Base-by-base conservation (phyloP, 1,140 invertebrate genomes). In the Rhopalosiphum maidis region DNA sequence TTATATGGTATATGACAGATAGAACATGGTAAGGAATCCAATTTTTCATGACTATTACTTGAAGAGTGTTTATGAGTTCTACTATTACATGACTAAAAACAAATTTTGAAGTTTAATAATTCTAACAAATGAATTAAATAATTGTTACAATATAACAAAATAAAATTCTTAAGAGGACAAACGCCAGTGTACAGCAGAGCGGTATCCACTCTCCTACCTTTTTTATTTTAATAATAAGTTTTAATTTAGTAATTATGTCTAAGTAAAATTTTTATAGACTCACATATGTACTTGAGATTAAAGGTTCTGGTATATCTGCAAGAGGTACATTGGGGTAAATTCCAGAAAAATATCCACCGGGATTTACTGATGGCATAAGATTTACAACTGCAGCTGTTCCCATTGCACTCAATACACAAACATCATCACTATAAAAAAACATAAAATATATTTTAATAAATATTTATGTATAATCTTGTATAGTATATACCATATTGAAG, bases 401-500 rank as follows among this genome's bases (percentile, higher is more conserved):
- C 48, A 96, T 97, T 0, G 98, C 98, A 94, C 98, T 99, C 77
- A 99, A 95, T 1, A 99, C 97, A 95, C 98, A 99, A 0, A 99
- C 97, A 94, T 99, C 99, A 95, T 99, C 99, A 94, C 98, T 98
- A 95, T 25, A 96, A 95, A 90, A 60, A 23, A 43, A 51, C 3
- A 88, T 48, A 88, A 22, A 83, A 83, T 37, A 37, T 23, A 6
- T 77, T 37, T 37, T 23, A 83, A 83, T 83, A 8, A 83, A 51
- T 51, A 21, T 51, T 18, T 68, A n/a, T 68, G 0, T n/a, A 77
- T 30, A n/a, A 68, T n/a, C 30, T 15, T 60, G 4, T n/a, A 77
- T 77, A n/a, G 15, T 77, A 77, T 68, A 96, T 95, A 98, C 98
- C 97, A 98, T 94, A 99, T 99, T 94, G 97, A 97, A 1, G 98